Evolutionary conservation across 2,797 vertebrate genomes (phyloP).

Genomic region (Erpetoichthys calabaricus): DNA sequence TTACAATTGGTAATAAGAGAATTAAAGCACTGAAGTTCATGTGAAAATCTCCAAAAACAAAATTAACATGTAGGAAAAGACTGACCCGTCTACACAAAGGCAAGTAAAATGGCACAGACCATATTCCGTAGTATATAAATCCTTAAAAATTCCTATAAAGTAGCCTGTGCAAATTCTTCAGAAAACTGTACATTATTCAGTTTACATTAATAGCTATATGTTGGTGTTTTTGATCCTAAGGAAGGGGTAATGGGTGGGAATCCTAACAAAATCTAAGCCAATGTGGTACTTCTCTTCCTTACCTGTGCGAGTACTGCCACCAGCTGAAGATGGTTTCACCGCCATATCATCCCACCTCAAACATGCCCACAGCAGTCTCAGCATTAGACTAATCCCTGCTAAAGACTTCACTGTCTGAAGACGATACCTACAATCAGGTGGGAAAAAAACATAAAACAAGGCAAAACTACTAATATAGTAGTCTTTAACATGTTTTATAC

Average conservation of each 20-base stretch:
- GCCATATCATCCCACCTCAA: slow-evolving; percentile 97
- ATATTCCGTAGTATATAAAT: slow-evolving; percentile 19
- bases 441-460: slow-evolving; percentile 2
- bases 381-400: slow-evolving; percentile 87
- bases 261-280: no score
- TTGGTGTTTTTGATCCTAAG: no score
- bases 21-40: no score
- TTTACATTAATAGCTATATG: no score
- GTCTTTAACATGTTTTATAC: background rate
- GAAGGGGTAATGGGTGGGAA: no score
- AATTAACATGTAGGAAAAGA: background rate
- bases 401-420: slow-evolving; percentile 87
- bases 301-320: slow-evolving; percentile 88
- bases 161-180: no score
- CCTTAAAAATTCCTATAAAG: no score
- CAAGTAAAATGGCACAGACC: no score
- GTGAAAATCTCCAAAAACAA: background rate
- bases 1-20: slow-evolving; percentile 25
- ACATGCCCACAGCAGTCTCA: slow-evolving; percentile 84
- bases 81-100: no score
- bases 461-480: background rate
- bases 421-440: slow-evolving; percentile 60
- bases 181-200: no score
- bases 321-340: slow-evolving; percentile 81
- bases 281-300: slow-evolving; percentile 9